A percentile compares a stretch with the other conserved stretches of the same genome.
phyloP scores from a whole-genome alignment of 1,140 invertebrate species.

The Eumeta japonica region DNA sequence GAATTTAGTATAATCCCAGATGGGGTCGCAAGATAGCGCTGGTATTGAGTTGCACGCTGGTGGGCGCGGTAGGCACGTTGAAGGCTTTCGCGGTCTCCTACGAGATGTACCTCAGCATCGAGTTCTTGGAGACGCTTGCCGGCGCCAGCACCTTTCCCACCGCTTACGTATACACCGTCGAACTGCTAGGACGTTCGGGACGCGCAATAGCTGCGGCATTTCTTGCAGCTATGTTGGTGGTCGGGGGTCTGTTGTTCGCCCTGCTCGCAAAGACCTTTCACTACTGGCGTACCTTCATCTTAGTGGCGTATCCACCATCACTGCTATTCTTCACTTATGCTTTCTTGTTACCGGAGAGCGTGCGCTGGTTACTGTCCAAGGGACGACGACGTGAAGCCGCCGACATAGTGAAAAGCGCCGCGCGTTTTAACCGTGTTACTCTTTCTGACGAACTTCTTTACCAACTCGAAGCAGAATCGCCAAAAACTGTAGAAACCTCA shows the following conservation, averaged over 20 bases:
- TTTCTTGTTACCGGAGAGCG: conserved; percentile 41
- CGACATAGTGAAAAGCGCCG: conserved; percentile 62
- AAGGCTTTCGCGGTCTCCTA: conserved; percentile 67
- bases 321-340: conserved; percentile 39
- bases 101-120: conserved; percentile 64
- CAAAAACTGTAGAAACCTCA: conserved; percentile 15
- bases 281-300: conserved; percentile 45
- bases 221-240: conserved; percentile 35
- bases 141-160: conserved; percentile 50
- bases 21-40: conserved; percentile 42
- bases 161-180: conserved; percentile 36
- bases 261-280: conserved; percentile 37
- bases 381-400: conserved; percentile 67
- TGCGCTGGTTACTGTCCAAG: conserved; percentile 71
- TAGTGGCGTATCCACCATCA: conserved; percentile 39
- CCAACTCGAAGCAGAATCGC: conserved; percentile 30
- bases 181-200: conserved; percentile 40
- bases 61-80: conserved; percentile 38
- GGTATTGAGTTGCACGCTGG: conserved; percentile 34
- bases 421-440: conserved; percentile 66
- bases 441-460: conserved; percentile 55
- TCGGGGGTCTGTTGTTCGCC: conserved; percentile 38
- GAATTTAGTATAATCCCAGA: too few species aligned
- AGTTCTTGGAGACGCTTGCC: conserved; percentile 66
- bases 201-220: conserved; percentile 41